Evolutionary conservation across 2,797 vertebrate species (phyloP).

Genomic region (Xenentodon cancila): DNA sequence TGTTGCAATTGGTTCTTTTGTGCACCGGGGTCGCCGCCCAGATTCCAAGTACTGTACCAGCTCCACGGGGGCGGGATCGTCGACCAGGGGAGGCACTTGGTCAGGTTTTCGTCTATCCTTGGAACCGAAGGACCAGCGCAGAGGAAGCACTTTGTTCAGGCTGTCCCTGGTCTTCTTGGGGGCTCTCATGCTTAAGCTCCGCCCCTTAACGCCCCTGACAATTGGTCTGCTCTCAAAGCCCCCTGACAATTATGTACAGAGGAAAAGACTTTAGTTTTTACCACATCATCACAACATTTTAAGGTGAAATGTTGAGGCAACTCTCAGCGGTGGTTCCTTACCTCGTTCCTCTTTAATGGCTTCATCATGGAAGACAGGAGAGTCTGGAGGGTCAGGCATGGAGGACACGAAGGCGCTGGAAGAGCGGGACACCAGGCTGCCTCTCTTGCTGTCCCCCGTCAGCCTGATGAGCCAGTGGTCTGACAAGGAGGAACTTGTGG

Average conservation of each 20-base stretch:
- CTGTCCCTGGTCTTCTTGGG: slow-evolving; percentile 78
- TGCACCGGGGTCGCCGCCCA: slow-evolving; percentile 86
- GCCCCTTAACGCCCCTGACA: slow-evolving; percentile 80
- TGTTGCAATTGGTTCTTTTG: slow-evolving; percentile 83
- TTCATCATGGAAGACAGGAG: slow-evolving; percentile 74
- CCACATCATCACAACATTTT: slow-evolving; percentile 2
- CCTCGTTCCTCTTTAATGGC: slow-evolving; percentile 76
- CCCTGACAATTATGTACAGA: slow-evolving; percentile 67
- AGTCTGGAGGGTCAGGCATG: slow-evolving; percentile 73
- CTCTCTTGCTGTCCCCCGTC: slow-evolving; percentile 74
- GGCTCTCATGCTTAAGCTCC: slow-evolving; percentile 87
- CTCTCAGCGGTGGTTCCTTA: slow-evolving; percentile 40
- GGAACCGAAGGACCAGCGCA: slow-evolving; percentile 87
- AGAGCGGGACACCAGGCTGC: slow-evolving; percentile 76
- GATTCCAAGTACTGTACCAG: slow-evolving; percentile 91
- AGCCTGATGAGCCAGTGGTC: slow-evolving; percentile 91
- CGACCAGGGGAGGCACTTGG: slow-evolving; percentile 27
- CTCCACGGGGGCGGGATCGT: slow-evolving; percentile 74
- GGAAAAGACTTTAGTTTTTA: slow-evolving; percentile 15
- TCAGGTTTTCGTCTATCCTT: slow-evolving; percentile 77
- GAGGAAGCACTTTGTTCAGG: slow-evolving; percentile 80
- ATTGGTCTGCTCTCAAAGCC: slow-evolving; percentile 81
- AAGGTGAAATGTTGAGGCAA: not conserved
- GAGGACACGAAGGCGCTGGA: slow-evolving; percentile 77
- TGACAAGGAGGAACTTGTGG: slow-evolving; percentile 85